Evolutionary conservation across 1,140 invertebrate genomes (phyloP), one percentile per base, ranked within the genome.

Genomic region (Calliphora vicina): DNA sequence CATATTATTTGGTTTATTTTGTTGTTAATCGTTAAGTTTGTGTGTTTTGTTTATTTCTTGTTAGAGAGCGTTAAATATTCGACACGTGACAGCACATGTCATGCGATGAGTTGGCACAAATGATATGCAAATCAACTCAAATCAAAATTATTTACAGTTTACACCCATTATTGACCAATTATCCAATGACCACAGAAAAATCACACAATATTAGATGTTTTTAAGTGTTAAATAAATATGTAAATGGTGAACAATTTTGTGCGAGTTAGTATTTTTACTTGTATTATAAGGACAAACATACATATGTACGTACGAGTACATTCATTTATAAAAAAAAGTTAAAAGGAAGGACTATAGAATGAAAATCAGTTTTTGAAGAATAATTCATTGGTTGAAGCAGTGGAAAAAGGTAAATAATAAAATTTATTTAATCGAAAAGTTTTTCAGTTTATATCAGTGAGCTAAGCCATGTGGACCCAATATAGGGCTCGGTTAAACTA

Each of bases 111-210:
- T 82, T 82, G 67, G 61, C 83, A 82, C 87, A 87, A 88, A 88
- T 87, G 87, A 88, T 88, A 88, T 88, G 88, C 88, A 88, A 88
- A 88, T 87, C 84, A 83, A 84, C 82, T 76, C 73, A 76, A 78
- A 78, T 78, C 74, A 45, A 78, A 78, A 67, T 25, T 78, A 43
- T 78, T 78, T 43, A 78, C 10, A 12, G 20, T 42, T 76, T 78
- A 78, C 74, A 23, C 74, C 74, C 25, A 45, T 78, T 78, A 78
- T 78, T 78, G 74, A 78, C 74, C 74, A 78, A 78, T 78, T 78
- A 78, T 43, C n/a, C 61, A 67, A 82, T 84, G 85, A 87, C 86
- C 86, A 43, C 74, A 78, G n/a, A 67, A 57, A 83, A 42, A 76
- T 42, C 61, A 67, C 61, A 67, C n/a, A 67, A 67, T 67, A 25